phyloP scores from a whole-genome alignment of 2,113 vertebrate species.

The Balaenoptera acutorostrata region DNA sequence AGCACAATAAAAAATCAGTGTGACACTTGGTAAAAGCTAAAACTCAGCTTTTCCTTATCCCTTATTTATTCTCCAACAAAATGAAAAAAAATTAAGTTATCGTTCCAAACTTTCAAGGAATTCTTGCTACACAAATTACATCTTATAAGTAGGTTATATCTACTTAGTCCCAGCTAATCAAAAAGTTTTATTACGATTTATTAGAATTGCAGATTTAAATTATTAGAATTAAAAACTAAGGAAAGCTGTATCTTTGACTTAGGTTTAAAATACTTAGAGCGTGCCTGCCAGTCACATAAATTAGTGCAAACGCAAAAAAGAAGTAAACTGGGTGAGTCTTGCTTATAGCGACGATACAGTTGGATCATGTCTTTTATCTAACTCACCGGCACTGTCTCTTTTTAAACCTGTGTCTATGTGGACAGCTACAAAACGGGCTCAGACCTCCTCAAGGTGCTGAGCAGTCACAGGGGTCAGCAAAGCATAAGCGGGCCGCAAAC shows the following conservation, averaged over 20 bases:
- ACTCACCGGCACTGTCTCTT: neutral
- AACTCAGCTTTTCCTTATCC: neutral
- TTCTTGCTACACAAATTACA: slow-evolving; percentile 11
- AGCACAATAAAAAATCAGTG: neutral
- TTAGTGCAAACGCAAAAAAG: neutral
- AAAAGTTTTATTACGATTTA: neutral
- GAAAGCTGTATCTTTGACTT: neutral
- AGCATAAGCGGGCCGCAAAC: neutral
- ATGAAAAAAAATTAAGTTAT: neutral
- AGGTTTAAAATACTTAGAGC: neutral
- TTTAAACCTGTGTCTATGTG: neutral
- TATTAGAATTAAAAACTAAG: neutral
- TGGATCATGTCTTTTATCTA: neutral
- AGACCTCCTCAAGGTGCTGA: neutral
- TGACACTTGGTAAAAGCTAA: neutral
- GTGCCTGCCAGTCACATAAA: neutral
- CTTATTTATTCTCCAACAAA: neutral
- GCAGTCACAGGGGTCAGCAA: neutral
- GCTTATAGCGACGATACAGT: neutral
- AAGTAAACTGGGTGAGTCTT: neutral
- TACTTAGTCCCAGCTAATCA: neutral
- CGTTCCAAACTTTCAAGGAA: slow-evolving; percentile 6
- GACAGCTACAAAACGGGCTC: neutral
- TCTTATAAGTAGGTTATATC: neutral
- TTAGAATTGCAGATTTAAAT: slow-evolving; percentile 2